Conservation (phyloP, 2,888 invertebrate genomes). For the Lasioglossum pauxillum region DNA sequence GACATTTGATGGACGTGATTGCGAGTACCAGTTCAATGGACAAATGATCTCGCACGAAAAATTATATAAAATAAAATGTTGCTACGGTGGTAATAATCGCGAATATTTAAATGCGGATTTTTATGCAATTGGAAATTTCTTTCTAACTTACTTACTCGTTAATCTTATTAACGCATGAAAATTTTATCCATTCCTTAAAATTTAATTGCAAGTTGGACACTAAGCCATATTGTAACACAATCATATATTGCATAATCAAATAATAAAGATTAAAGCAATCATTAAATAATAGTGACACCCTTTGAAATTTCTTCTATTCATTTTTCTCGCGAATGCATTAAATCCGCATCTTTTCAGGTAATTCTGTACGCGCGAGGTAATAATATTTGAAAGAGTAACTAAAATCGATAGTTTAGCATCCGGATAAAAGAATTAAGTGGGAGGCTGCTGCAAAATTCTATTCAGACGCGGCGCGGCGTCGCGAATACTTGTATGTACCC, state of each 20-base stretch:
- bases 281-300: no score
- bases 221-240: no score
- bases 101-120: neutral
- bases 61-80: neutral
- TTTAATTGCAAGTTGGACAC: no score
- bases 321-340: no score
- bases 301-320: no score
- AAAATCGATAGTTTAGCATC: neutral
- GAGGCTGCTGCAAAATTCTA: neutral
- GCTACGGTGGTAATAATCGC: no score
- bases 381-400: neutral
- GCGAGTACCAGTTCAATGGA: neutral
- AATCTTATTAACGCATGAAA: no score
- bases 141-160: neutral
- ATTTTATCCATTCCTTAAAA: no score
- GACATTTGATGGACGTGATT: neutral
- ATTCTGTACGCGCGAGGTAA: neutral
- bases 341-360: no score
- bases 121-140: neutral
- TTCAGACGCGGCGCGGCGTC: neutral
- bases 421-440: neutral
- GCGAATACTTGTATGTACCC: neutral
- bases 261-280: no score
- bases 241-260: no score
- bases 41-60: neutral